A percentile compares a stretch with the other conserved stretches of the same genome.
These are phyloP conservation scores for Hoplostethus mediterraneus DNA, from an alignment of 2,797 vertebrate species.

Conservation along the genomic window DNA sequence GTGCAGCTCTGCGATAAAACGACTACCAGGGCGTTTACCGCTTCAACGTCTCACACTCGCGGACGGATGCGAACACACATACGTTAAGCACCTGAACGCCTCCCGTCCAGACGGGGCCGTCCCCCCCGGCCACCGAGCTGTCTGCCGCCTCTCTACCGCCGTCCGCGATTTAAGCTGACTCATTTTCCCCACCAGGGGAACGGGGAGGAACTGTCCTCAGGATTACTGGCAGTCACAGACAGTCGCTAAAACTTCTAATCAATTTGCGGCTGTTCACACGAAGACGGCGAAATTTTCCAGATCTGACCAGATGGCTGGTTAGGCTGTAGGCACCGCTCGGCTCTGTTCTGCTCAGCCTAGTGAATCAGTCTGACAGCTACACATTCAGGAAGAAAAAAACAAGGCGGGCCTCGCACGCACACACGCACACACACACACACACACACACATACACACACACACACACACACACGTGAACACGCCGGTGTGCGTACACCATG, in stretches of 20 bases:
- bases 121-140: constrained; percentile 40
- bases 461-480: constrained; percentile 10
- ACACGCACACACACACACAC: constrained; percentile 2
- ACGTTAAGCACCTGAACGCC: constrained; percentile 41
- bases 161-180: constrained; percentile 46
- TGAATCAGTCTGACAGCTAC: constrained; percentile 76
- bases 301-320: constrained; percentile 79
- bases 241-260: constrained; percentile 81
- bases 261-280: constrained; percentile 78
- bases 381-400: constrained; percentile 53
- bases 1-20: constrained; percentile 36
- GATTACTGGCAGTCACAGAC: constrained; percentile 76
- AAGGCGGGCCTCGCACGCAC: neutral
- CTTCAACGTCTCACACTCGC: neutral
- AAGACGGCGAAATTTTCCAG: constrained; percentile 61
- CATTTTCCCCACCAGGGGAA: constrained; percentile 41
- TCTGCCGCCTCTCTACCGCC: constrained; percentile 45
- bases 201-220: constrained; percentile 60
- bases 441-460: constrained; percentile 13
- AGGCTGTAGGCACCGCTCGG: constrained; percentile 74
- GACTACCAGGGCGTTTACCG: constrained; percentile 25
- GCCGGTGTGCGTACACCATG: constrained; percentile 32
- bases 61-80: constrained; percentile 8
- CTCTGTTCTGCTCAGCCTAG: constrained; percentile 74
- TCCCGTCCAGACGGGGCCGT: constrained; percentile 55